Evolutionary conservation across 2,888 invertebrate species (phyloP).

Genomic region (Matsumyia berberina): DNA sequence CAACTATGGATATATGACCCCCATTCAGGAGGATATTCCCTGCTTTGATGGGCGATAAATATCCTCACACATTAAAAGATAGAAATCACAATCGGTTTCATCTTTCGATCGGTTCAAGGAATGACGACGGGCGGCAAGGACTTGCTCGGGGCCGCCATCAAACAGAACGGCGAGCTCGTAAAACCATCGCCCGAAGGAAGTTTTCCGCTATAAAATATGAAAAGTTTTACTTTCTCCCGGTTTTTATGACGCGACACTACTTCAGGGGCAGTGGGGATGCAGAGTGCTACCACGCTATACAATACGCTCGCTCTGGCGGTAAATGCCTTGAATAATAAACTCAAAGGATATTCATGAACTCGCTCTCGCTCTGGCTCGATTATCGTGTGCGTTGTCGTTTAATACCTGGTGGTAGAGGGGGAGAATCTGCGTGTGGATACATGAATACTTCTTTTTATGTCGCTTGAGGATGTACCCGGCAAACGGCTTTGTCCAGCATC

Average conservation of each 20-base stretch:
- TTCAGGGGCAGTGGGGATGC: conserved; percentile 1
- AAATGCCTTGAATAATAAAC: conserved; percentile 68
- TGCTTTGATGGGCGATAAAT: conserved; percentile 59
- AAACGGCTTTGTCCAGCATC: conserved; percentile 47
- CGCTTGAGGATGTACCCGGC: conserved; percentile 27
- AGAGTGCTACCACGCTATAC: not conserved
- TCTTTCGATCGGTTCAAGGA: conserved; percentile 23
- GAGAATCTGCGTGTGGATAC: conserved; percentile 5
- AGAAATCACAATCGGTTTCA: conserved; percentile 66
- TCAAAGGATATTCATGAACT: conserved; percentile 71
- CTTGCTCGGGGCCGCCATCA: conserved; percentile 21
- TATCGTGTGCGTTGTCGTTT: conserved; percentile 50
- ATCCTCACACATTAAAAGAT: conserved; percentile 52
- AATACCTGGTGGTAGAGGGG: not conserved
- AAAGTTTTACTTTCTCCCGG: conserved; percentile 63
- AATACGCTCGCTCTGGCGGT: conserved; percentile 15
- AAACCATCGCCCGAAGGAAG: conserved; percentile 56
- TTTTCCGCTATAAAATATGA: conserved; percentile 65
- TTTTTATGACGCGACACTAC: conserved; percentile 52
- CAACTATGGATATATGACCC: not conserved
- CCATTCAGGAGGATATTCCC: conserved; percentile 19
- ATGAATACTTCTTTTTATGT: not conserved
- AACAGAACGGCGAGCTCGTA: conserved; percentile 41
- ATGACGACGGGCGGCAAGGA: conserved; percentile 22
- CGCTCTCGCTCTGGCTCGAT: conserved; percentile 55